These are phyloP conservation scores for Phylloscopus trochiloides DNA, from an alignment of 2,113 vertebrate genomes.

Conservation along the genomic window DNA sequence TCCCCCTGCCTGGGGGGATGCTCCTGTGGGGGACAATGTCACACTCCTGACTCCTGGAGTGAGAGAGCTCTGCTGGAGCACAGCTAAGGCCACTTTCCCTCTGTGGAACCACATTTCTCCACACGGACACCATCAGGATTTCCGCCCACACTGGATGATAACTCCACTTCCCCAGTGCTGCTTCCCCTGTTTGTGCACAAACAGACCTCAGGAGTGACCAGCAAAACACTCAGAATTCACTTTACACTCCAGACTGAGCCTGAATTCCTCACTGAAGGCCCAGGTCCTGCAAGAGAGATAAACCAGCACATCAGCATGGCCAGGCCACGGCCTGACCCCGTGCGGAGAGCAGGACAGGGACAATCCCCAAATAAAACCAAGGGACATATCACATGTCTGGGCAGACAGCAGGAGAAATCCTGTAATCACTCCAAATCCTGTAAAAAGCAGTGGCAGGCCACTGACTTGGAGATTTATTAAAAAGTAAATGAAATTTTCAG, in stretches of 20 bases:
- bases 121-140: accelerated
- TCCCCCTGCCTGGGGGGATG: background rate
- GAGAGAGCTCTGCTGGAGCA: background rate
- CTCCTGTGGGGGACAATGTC: accelerated
- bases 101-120: background rate
- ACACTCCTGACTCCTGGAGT: background rate
- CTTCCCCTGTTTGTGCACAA: accelerated
- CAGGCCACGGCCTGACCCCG: accelerated
- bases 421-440: background rate
- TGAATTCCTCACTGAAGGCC: background rate
- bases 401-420: background rate
- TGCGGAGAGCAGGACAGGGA: accelerated
- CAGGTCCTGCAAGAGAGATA: background rate
- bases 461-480: background rate
- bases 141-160: accelerated
- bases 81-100: background rate
- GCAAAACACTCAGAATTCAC: background rate
- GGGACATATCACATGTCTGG: background rate
- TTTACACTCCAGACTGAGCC: background rate
- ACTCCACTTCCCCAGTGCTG: accelerated
- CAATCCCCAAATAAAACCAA: background rate
- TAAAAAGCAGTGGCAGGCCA: background rate
- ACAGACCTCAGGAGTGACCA: background rate
- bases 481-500: background rate
- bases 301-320: background rate